These are phyloP conservation scores for Parnassius orleans DNA, from an alignment of 2,888 invertebrate genomes.

Conservation along the genomic window DNA sequence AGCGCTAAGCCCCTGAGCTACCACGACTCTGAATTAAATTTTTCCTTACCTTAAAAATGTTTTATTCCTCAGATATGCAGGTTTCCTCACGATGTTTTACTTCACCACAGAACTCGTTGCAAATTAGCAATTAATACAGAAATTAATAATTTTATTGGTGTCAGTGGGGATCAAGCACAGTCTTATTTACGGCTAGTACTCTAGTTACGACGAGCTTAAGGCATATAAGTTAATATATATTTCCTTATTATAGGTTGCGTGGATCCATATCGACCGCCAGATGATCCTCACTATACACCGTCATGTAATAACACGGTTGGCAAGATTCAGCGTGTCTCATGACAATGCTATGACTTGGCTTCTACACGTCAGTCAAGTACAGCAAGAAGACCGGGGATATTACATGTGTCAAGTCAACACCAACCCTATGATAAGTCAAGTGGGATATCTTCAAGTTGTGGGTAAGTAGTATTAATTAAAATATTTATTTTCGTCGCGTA, in stretches of 20 bases:
- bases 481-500: too few species aligned
- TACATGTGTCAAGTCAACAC: constrained; percentile 96
- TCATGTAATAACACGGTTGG: constrained; percentile 93
- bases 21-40: too few species aligned
- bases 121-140: too few species aligned
- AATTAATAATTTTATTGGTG: too few species aligned
- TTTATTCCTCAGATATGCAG: too few species aligned
- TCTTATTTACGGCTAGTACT: too few species aligned
- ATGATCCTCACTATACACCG: constrained; percentile 96
- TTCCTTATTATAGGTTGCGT: constrained; percentile 86
- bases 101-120: too few species aligned
- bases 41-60: too few species aligned
- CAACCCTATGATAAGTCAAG: constrained; percentile 97
- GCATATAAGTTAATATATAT: neutral
- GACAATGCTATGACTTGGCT: constrained; percentile 96
- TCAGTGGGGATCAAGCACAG: too few species aligned
- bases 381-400: constrained; percentile 94
- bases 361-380: constrained; percentile 93
- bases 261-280: constrained; percentile 96
- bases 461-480: constrained; percentile 81
- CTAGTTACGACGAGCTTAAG: too few species aligned
- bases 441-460: constrained; percentile 95
- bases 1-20: too few species aligned
- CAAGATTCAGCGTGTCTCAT: constrained; percentile 94
- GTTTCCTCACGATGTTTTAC: too few species aligned